phyloP scores from a whole-genome alignment of 2,888 invertebrate genomes.

The Drosophila niveifrons region DNA sequence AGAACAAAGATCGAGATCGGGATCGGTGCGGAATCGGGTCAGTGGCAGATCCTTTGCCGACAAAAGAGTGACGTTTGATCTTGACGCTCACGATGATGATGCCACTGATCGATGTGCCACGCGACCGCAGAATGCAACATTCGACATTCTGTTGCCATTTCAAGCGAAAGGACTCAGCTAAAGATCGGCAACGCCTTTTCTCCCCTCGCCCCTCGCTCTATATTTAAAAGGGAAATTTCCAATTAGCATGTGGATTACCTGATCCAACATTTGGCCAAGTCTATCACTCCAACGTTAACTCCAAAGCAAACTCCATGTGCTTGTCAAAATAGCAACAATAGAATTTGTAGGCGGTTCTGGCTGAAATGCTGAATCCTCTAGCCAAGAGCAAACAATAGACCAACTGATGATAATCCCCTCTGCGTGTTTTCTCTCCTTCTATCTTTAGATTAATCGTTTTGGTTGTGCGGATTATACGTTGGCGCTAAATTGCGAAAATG shows the following conservation, averaged over 20 bases:
- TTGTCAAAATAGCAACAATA: conserved; percentile 84
- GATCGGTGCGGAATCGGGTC: conserved; percentile 25
- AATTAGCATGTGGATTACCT: conserved; percentile 71
- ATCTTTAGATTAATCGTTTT: conserved; percentile 70
- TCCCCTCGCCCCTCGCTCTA: neutral
- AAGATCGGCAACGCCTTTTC: conserved; percentile 79
- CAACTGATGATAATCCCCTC: conserved; percentile 76
- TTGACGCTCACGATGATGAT: conserved; percentile 39
- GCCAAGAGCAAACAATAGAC: conserved; percentile 62
- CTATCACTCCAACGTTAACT: neutral
- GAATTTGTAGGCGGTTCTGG: conserved; percentile 61
- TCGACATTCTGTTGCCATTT: conserved; percentile 66
- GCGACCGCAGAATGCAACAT: conserved; percentile 79
- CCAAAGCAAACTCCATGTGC: conserved; percentile 37
- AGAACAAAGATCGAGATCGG: conserved; percentile 54
- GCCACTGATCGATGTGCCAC: conserved; percentile 82
- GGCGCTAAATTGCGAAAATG: conserved; percentile 83
- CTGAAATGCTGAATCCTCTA: conserved; percentile 59
- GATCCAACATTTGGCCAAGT: conserved; percentile 36
- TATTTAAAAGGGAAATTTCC: conserved; percentile 38
- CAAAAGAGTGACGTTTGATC: conserved; percentile 78
- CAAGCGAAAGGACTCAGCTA: conserved; percentile 73
- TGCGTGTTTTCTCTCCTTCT: conserved; percentile 39
- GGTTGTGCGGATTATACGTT: conserved; percentile 76
- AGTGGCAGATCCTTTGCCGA: conserved; percentile 52